Base-by-base conservation (phyloP, 1,140 invertebrate genomes). In the Oscheius sp. region DNA sequence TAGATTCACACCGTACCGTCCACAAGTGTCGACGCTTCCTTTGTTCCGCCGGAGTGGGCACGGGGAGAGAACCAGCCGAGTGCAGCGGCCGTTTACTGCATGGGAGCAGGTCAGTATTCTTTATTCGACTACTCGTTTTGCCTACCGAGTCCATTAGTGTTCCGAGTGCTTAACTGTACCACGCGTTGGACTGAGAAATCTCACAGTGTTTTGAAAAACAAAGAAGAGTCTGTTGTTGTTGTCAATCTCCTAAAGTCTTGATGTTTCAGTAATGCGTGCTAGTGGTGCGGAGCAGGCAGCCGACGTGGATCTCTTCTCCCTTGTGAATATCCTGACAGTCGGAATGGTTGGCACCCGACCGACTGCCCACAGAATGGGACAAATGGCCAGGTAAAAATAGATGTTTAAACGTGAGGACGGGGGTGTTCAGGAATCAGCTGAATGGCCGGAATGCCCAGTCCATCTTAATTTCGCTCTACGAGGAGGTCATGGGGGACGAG, bases 301-400 rank as follows among this genome's bases (percentile, higher is more conserved):
- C 3, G 72, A 74, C 35, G 72, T 67, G 0, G 72, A 74, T 74
- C 65, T 74, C 2, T 74, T 74, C 65, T 74, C 72, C 18, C 65
- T 74, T 20, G 72, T 74, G 49, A 74, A 74, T 26, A 67, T 74
- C 31, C 46, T 74, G 13, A 74, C 72, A 31, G 72, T 74, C 2
- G 64, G 64, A 15, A 74, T 74, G 72, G 59, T 69, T n/a, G 66
- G 72, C 23, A 74, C 72, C 31, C 35, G 72, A 29, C 72, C 72
- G 18, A 74, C 72, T n/a, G 64, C 72, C n/a, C 64, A 67, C 20
- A 49, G 72, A 58, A 71, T 71, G 69, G 69, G 69, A n/a, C 69
- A 71, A 20, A 71, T 71, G 69, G 69, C 69, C 3, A 63, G n/a
- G n/a, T n/a, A n/a, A n/a, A n/a, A n/a, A n/a, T n/a, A n/a, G 62